Evolutionary conservation across 1,140 invertebrate genomes (phyloP).

Genomic region (Berghia stephanieae): DNA sequence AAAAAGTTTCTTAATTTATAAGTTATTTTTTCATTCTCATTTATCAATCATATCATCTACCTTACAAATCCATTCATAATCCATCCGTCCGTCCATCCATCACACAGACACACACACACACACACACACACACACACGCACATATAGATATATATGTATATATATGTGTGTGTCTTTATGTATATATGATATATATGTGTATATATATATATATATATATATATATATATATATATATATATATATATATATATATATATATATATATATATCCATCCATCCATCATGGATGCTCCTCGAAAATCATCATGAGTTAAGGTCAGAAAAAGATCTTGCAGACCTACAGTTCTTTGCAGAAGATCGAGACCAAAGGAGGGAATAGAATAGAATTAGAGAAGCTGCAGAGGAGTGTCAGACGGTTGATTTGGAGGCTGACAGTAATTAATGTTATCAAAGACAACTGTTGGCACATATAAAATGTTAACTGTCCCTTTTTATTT

Average conservation of each 20-base stretch:
- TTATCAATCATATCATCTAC: too few relatives aligned
- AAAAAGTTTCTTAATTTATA: too few relatives aligned
- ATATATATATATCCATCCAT: conserved; percentile 38
- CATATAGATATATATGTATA: conserved; percentile 22
- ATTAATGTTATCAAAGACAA: not conserved
- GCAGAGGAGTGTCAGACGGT: too few relatives aligned
- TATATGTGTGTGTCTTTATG: conserved; percentile 3
- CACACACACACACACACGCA: not conserved
- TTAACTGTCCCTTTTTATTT: not conserved
- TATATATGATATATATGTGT: conserved; percentile 17
- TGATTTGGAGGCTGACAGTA: too few relatives aligned
- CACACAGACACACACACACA: conserved; percentile 18
- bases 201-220: conserved; percentile 36
- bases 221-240: conserved; percentile 39
- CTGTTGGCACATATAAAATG: not conserved
- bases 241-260: conserved; percentile 37
- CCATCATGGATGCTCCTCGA: not conserved
- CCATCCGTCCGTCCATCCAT: too few relatives aligned
- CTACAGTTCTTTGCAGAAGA: too few relatives aligned
- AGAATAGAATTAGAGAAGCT: too few relatives aligned
- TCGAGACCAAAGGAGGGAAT: too few relatives aligned
- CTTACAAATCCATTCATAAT: too few relatives aligned
- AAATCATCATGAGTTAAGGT: not conserved
- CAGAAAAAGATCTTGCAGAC: too few relatives aligned
- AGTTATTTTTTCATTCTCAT: too few relatives aligned